These are phyloP conservation scores for Smithornis capensis DNA, from an alignment of 2,113 vertebrate genomes.

Conservation along the genomic window DNA sequence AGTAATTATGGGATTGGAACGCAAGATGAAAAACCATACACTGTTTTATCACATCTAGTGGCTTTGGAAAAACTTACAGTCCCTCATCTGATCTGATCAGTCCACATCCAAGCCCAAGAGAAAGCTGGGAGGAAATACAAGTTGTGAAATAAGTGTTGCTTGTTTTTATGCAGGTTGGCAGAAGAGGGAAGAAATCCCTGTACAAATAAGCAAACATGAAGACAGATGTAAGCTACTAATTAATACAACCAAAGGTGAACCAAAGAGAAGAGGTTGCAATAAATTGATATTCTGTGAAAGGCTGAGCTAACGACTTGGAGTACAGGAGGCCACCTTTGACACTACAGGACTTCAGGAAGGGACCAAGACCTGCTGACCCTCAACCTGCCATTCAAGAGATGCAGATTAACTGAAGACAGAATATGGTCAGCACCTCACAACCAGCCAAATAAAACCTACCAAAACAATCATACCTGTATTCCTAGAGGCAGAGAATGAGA, in stretches of 20 bases:
- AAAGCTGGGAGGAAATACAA: background rate
- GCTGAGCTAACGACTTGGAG: background rate
- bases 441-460: background rate
- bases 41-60: background rate
- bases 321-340: background rate
- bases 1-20: background rate
- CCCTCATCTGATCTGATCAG: background rate
- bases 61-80: background rate
- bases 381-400: background rate
- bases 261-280: background rate
- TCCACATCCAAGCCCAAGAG: background rate
- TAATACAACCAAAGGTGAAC: background rate
- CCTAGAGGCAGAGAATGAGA: background rate
- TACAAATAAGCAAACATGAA: background rate
- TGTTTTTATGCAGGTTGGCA: background rate
- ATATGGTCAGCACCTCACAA: background rate
- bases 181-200: background rate
- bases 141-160: background rate
- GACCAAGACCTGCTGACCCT: background rate
- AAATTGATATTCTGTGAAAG: background rate
- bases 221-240: background rate
- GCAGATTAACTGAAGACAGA: background rate
- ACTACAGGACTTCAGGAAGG: background rate
- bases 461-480: background rate
- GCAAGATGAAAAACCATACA: background rate